phyloP scores from a whole-genome alignment of 2,888 invertebrate species.

The Ommatoiulus sabulosus region DNA sequence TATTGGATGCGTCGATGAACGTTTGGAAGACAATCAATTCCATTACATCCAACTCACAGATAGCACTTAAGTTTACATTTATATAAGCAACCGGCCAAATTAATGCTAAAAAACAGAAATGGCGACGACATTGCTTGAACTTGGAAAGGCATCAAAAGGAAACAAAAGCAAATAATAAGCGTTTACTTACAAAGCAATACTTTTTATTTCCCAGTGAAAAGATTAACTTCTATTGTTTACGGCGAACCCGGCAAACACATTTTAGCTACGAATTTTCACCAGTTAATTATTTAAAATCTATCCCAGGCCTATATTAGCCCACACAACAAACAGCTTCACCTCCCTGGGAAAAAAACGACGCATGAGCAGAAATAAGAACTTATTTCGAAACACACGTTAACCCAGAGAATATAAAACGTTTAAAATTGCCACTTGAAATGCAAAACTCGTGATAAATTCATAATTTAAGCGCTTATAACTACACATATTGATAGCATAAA shows the following conservation, averaged over 20 bases:
- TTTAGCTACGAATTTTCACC: not conserved
- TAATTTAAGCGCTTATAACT: too few species aligned
- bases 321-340: not conserved
- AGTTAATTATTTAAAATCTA: not conserved
- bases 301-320: not conserved
- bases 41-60: not conserved
- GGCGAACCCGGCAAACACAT: not conserved
- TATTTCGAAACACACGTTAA: not conserved
- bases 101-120: slow-evolving; percentile 20
- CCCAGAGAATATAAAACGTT: not conserved
- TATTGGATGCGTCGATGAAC: not conserved
- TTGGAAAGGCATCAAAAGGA: not conserved
- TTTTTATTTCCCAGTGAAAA: not conserved
- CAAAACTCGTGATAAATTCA: not conserved
- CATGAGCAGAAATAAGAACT: slow-evolving; percentile 8
- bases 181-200: not conserved
- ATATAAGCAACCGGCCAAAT: not conserved
- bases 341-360: not conserved
- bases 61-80: not conserved
- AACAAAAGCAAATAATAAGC: not conserved
- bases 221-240: not conserved
- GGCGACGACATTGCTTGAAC: slow-evolving; percentile 29
- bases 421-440: not conserved
- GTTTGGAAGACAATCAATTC: not conserved
- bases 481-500: too few species aligned